Conservation (phyloP, 2,113 vertebrate genomes). For the Trachemys scripta region DNA sequence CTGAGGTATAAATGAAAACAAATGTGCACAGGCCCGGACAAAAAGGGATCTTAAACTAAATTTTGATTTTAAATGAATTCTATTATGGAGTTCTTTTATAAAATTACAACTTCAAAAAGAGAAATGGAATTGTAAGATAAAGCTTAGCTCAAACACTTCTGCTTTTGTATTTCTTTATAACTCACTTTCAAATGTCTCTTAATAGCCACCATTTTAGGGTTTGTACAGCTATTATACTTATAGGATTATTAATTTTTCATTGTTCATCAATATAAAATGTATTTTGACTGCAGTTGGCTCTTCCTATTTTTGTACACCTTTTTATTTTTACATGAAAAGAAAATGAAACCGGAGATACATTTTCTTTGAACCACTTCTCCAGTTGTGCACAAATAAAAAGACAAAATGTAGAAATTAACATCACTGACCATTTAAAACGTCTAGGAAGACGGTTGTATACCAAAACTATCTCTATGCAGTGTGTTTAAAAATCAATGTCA, state of each 20-base stretch:
- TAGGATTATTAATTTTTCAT: neutral
- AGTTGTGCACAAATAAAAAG: neutral
- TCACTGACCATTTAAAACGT: neutral
- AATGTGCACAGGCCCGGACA: neutral
- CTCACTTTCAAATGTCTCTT: neutral
- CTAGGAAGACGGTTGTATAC: neutral
- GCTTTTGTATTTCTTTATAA: neutral
- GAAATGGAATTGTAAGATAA: neutral
- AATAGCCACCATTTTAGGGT: neutral
- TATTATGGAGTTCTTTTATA: neutral
- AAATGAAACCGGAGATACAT: neutral
- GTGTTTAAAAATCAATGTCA: neutral
- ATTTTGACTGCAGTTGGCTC: conserved; percentile 3
- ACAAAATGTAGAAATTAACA: neutral
- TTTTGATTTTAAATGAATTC: neutral
- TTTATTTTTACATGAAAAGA: neutral
- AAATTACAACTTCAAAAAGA: neutral
- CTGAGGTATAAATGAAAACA: neutral
- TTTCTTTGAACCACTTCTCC: neutral
- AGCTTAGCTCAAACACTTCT: neutral
- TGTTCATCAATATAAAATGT: neutral
- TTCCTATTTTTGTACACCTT: neutral
- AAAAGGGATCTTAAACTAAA: neutral
- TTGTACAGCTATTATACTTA: neutral
- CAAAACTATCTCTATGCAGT: neutral